Percentiles rank a stretch among this genome's conserved stretches.
phyloP scores from a whole-genome alignment of 2,888 invertebrate species.

The Spisula subtruncata region DNA sequence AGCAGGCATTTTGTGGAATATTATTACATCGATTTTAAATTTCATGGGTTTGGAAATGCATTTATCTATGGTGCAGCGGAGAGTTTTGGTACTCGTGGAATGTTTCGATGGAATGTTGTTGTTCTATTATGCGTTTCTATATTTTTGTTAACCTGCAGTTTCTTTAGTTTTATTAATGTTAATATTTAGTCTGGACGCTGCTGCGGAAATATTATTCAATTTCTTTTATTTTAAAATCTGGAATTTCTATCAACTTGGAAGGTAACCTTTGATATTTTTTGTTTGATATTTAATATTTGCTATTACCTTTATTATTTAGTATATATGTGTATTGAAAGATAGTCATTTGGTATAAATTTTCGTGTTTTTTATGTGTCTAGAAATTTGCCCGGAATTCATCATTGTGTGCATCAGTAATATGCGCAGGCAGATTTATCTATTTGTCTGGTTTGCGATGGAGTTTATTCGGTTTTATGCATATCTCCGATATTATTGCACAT shows the following conservation, averaged over 20 bases:
- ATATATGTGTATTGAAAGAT: neutral
- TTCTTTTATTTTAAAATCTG: neutral
- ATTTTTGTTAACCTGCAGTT: neutral
- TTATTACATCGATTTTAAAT: constrained; percentile 49
- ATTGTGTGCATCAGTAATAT: neutral
- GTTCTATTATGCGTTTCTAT: neutral
- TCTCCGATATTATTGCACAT: neutral
- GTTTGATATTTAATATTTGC: neutral
- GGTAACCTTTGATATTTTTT: constrained; percentile 3
- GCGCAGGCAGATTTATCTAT: neutral
- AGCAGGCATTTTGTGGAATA: constrained; percentile 51
- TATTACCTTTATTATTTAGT: neutral
- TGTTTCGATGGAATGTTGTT: neutral
- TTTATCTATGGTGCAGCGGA: neutral
- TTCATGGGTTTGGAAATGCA: constrained; percentile 30
- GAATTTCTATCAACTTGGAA: constrained; percentile 4
- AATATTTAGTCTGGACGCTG: constrained; percentile 22
- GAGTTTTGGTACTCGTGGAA: neutral
- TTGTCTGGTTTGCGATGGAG: neutral
- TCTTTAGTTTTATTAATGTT: neutral
- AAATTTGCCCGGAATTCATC: neutral
- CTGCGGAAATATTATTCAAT: neutral
- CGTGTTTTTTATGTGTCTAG: neutral
- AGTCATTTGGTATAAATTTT: neutral
- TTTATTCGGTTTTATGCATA: neutral